These are phyloP conservation scores for Oryzaephilus surinamensis DNA, from an alignment of 1,140 invertebrate species.

Conservation along the genomic window DNA sequence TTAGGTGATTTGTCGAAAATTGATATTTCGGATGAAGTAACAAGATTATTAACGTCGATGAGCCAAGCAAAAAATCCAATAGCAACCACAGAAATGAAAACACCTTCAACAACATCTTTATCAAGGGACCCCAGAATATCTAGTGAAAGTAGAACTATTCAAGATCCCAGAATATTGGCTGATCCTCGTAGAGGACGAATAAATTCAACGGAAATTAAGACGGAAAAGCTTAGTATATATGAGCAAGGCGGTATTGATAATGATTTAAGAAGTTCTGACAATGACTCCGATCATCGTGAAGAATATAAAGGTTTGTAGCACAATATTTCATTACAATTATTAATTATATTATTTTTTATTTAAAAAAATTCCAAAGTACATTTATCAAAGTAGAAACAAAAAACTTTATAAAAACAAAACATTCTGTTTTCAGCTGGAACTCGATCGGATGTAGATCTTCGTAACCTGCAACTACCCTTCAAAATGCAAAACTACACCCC, in stretches of 20 bases:
- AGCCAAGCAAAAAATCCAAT: conserved; percentile 14
- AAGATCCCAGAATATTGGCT: too few relatives aligned
- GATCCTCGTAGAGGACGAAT: conserved; percentile 14
- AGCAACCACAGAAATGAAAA: conserved; percentile 8
- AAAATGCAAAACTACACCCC: conserved; percentile 65
- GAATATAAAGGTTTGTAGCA: too few relatives aligned
- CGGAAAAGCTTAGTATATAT: conserved; percentile 30
- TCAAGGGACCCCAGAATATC: not conserved
- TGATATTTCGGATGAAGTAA: conserved; percentile 60
- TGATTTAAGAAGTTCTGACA: conserved; percentile 43
- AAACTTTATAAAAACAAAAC: too few relatives aligned
- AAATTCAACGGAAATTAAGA: conserved; percentile 6
- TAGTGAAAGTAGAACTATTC: too few relatives aligned
- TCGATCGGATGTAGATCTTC: conserved; percentile 61
- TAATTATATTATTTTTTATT: too few relatives aligned
- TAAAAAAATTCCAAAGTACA: too few relatives aligned
- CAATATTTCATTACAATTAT: too few relatives aligned
- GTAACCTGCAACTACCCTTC: conserved; percentile 59
- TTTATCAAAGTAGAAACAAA: not conserved
- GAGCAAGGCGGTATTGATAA: conserved; percentile 28
- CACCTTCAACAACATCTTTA: not conserved
- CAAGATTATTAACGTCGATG: conserved; percentile 45
- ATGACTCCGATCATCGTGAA: too few relatives aligned
- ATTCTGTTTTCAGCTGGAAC: too few relatives aligned
- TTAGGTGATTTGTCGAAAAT: conserved; percentile 61